Base-by-base conservation (phyloP, 2,888 invertebrate species). In the Helicoverpa assulta region DNA sequence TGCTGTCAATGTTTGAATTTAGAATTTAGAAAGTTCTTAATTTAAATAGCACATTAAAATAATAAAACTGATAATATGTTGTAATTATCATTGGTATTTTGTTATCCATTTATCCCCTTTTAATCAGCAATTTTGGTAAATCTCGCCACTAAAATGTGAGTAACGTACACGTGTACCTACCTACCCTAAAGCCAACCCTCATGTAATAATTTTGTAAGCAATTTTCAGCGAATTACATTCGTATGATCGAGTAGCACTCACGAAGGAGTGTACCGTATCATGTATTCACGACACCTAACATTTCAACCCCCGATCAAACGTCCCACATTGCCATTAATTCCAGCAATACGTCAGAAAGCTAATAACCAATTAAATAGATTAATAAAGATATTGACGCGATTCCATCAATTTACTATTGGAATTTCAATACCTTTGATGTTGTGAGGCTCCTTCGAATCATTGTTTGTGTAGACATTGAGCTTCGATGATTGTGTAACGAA, bases 301-400 rank as follows among this genome's bases (percentile, higher is more conserved):
- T 76, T 65, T 62, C 66, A 67, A 66, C 85, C 85, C 66, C 18
- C 64, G 88, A 91, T 93, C 92, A 94, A 94, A 94, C 93, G 89
- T 82, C 86, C 86, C 89, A 91, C 88, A 91, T 91, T 87, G 90
- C 91, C 90, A 93, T 93, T 93, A 94, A 92, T 88, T 87, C 92
- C 89, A 86, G 88, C 85, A 67, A 88, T 86, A 88, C 85, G 89
- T 89, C 87, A 88, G 80, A 84, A 90, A 87, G 92, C 89, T 93
- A 95, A 94, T 94, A 93, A 94, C 92, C 95, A 95, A 95, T 95
- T 94, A 95, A 91, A 93, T 90, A 92, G 94, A 94, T 94, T 95
- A 93, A 93, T 93, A 92, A 92, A 93, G 88, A 93, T 93, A 94
- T 94, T 93, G 89, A 90, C 90, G 89, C 87, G 89, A 90, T 92